Conservation (phyloP, 2,797 vertebrate genomes). For the Tachyglossus aculeatus region DNA sequence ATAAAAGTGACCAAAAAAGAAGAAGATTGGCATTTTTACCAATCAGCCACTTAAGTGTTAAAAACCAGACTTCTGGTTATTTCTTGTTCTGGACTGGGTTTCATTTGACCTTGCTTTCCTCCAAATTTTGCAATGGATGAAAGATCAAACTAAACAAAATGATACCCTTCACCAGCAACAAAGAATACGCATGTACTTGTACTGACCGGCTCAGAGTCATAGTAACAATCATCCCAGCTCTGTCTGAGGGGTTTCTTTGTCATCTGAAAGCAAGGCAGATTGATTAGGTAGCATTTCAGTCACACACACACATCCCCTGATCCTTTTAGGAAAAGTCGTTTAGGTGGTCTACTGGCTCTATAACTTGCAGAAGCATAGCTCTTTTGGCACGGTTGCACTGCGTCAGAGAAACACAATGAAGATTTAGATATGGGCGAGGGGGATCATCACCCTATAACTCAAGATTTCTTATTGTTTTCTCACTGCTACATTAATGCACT, state of each 20-base stretch:
- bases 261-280: constrained; percentile 92
- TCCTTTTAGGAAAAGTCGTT: constrained; percentile 18
- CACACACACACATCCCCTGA: constrained; percentile 44
- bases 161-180: constrained; percentile 60
- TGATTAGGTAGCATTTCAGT: constrained; percentile 66
- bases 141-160: constrained; percentile 27
- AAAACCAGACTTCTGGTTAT: constrained; percentile 24
- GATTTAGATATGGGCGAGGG: neutral
- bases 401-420: constrained; percentile 26
- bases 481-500: neutral
- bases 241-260: constrained; percentile 89
- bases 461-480: neutral
- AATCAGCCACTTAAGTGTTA: neutral
- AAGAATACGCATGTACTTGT: constrained; percentile 56
- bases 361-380: constrained; percentile 25
- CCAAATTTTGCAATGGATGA: constrained; percentile 28
- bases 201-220: constrained; percentile 97
- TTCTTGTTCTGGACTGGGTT: constrained; percentile 10
- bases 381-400: neutral
- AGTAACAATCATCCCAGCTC: constrained; percentile 94
- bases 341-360: constrained; percentile 24
- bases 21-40: neutral
- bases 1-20: constrained; percentile 44
- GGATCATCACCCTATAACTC: neutral
- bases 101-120: constrained; percentile 34